Evolutionary conservation across 2,113 vertebrate species (phyloP).

Genomic region (Melanotaenia duboulayi): DNA sequence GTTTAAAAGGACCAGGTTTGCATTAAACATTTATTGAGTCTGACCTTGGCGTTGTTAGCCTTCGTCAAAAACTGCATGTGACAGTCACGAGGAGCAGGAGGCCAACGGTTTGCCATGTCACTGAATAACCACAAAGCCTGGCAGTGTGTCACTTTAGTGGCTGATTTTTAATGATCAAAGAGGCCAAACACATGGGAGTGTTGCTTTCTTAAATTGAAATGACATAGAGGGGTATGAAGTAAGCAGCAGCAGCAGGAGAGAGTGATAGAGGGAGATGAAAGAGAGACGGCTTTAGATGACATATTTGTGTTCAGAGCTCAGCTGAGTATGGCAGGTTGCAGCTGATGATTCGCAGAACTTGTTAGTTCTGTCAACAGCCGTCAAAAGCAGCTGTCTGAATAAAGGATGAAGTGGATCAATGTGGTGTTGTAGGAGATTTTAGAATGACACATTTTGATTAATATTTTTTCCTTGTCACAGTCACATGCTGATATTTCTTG

Average conservation of each 20-base stretch:
- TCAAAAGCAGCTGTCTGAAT: constrained; percentile 11
- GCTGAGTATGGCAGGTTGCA: constrained; percentile 55
- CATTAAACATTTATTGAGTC: constrained; percentile 55
- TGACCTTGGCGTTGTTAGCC: constrained; percentile 45
- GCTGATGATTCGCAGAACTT: constrained; percentile 51
- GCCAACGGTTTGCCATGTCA: constrained; percentile 30
- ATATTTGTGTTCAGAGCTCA: constrained; percentile 31
- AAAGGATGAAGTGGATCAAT: neutral
- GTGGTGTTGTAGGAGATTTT: constrained; percentile 7
- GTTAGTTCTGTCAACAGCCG: constrained; percentile 3
- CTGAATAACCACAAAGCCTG: constrained; percentile 48
- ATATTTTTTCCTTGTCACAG: neutral
- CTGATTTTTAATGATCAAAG: constrained; percentile 63
- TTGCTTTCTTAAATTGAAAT: constrained; percentile 17
- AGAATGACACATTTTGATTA: neutral
- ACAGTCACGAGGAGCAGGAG: constrained; percentile 53
- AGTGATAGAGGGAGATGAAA: constrained; percentile 8
- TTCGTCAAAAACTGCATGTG: constrained; percentile 37
- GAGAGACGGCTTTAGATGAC: constrained; percentile 21
- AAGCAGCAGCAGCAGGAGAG: neutral
- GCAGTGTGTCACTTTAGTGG: constrained; percentile 18
- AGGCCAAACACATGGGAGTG: constrained; percentile 27
- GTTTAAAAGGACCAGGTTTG: constrained; percentile 39
- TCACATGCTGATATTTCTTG: neutral
- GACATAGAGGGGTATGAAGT: neutral